phyloP scores from a whole-genome alignment of 2,797 vertebrate genomes.

The Pempheris klunzingeri region DNA sequence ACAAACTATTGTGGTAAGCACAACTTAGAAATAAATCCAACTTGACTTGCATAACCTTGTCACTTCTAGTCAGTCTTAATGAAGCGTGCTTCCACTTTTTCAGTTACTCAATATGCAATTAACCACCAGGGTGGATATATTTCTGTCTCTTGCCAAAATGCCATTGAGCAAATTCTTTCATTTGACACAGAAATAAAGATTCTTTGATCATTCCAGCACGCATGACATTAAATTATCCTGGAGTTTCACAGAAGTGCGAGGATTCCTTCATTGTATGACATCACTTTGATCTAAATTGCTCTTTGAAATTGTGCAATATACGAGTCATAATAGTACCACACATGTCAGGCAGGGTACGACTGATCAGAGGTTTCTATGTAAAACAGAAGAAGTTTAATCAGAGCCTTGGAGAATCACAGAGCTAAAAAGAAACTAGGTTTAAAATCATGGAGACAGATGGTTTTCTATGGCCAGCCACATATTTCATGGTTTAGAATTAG shows the following conservation, averaged over 20 bases:
- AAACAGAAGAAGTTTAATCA: conserved; percentile 43
- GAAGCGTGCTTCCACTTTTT: conserved; percentile 19
- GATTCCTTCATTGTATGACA: conserved; percentile 56
- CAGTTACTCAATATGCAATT: conserved; percentile 43
- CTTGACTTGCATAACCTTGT: conserved; percentile 5
- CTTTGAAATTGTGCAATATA: conserved; percentile 69
- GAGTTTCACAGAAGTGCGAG: conserved; percentile 51
- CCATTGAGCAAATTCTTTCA: conserved; percentile 49
- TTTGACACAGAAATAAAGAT: conserved; percentile 61
- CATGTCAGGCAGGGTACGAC: background rate
- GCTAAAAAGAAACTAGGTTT: conserved; percentile 10
- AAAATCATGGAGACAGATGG: background rate
- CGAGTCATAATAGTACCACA: conserved; percentile 44
- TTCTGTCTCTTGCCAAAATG: conserved; percentile 39
- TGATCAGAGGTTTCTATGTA: conserved; percentile 56
- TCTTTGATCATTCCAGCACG: conserved; percentile 66
- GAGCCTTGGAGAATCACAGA: conserved; percentile 4
- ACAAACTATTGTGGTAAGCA: background rate
- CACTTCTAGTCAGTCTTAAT: background rate
- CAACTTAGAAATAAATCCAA: background rate
- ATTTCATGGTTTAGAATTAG: background rate
- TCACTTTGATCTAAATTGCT: conserved; percentile 74
- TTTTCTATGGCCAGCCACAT: background rate
- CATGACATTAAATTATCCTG: conserved; percentile 59
- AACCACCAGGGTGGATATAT: conserved; percentile 31